phyloP scores from a whole-genome alignment of 1,140 invertebrate genomes.

The Meloidogyne hapla region DNA sequence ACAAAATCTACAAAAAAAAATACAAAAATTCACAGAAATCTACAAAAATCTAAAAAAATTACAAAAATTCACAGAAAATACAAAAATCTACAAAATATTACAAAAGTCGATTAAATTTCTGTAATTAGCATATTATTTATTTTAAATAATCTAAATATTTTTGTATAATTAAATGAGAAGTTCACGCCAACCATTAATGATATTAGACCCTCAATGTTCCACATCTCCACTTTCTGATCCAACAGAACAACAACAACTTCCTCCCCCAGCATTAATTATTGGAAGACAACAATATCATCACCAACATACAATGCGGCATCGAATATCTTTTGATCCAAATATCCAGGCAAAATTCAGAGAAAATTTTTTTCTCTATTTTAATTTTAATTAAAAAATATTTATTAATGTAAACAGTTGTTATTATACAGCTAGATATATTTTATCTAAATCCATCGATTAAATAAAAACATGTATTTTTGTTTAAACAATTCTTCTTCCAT shows the following conservation, averaged over 20 bases:
- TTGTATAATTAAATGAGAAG: background rate
- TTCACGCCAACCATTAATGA: background rate
- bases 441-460: background rate
- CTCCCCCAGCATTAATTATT: slow-evolving; percentile 4
- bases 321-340: slow-evolving; percentile 24
- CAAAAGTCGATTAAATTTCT: too few relatives aligned
- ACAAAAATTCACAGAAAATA: too few relatives aligned
- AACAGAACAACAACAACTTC: background rate
- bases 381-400: background rate
- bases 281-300: background rate
- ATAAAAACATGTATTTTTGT: too few relatives aligned
- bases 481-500: too few relatives aligned
- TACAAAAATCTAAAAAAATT: too few relatives aligned
- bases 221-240: background rate
- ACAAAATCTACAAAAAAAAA: too few relatives aligned
- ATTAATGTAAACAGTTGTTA: background rate
- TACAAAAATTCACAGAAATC: too few relatives aligned
- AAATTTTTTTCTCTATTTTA: background rate
- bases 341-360: slow-evolving; percentile 12
- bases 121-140: too few relatives aligned
- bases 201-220: background rate
- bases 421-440: too few relatives aligned
- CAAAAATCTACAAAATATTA: too few relatives aligned
- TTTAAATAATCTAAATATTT: too few relatives aligned
- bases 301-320: slow-evolving; percentile 26